A percentile compares a stretch with the other conserved stretches of the same genome.
These are phyloP conservation scores for Drosophila tsacasi DNA, from an alignment of 1,140 invertebrate species.

Conservation along the genomic window DNA sequence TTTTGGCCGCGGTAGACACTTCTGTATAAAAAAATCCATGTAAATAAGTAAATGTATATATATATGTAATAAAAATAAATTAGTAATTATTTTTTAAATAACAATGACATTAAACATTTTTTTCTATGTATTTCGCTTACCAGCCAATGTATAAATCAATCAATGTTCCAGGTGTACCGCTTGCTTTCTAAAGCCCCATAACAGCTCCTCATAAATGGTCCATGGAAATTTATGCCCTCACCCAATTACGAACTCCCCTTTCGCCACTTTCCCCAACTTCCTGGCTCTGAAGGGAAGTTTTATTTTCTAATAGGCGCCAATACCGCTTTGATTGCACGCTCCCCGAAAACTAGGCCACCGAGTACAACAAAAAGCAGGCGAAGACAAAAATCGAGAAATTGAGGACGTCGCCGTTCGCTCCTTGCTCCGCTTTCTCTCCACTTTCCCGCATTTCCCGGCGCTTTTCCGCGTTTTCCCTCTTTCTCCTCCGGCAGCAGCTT, in stretches of 20 bases:
- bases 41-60: too few species aligned
- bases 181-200: neutral
- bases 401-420: conserved; percentile 27
- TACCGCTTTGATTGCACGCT: conserved; percentile 52
- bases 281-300: conserved; percentile 15
- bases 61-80: neutral
- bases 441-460: neutral
- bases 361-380: conserved; percentile 30
- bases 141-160: neutral
- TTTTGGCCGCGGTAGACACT: too few species aligned
- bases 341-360: conserved; percentile 60
- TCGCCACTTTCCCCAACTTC: conserved; percentile 20
- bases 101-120: neutral
- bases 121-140: neutral
- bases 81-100: neutral
- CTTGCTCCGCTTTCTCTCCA: conserved; percentile 18
- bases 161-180: neutral
- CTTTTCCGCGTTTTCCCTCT: conserved; percentile 2
- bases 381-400: conserved; percentile 53
- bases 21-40: too few species aligned
- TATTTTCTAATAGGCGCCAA: conserved; percentile 59
- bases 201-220: conserved; percentile 9
- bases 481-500: neutral
- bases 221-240: conserved; percentile 12
- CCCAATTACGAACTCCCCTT: conserved; percentile 26